Conservation (phyloP, 2,797 vertebrate species). For the Helostoma temminkii region DNA sequence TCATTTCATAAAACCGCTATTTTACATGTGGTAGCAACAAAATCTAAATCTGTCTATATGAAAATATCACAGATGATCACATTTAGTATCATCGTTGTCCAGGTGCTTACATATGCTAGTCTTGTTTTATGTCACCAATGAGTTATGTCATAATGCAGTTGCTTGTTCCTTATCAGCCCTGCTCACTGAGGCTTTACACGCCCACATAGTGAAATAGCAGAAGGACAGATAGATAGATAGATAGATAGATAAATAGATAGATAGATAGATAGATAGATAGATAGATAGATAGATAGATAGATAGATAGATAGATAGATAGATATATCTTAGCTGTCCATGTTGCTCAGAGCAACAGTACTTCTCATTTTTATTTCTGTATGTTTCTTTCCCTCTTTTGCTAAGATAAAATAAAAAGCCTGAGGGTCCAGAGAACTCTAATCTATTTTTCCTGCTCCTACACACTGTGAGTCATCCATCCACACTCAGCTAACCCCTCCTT, state of each 20-base stretch:
- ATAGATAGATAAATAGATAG: constrained; percentile 30
- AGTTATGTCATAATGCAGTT: constrained; percentile 23
- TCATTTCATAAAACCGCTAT: no score
- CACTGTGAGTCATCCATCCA: constrained; percentile 73
- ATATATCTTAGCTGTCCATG: constrained; percentile 6
- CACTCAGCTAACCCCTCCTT: constrained; percentile 62
- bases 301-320: constrained; percentile 33
- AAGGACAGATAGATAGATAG: constrained; percentile 26
- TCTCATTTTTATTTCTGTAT: constrained; percentile 27
- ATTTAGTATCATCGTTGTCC: no score
- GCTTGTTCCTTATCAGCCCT: constrained; percentile 16
- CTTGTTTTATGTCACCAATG: constrained; percentile 27
- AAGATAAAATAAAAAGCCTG: constrained; percentile 63
- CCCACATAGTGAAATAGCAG: constrained; percentile 33
- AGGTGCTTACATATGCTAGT: constrained; percentile 7
- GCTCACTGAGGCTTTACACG: constrained; percentile 39
- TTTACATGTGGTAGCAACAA: no score
- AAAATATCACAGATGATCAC: no score
- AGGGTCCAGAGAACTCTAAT: constrained; percentile 64
- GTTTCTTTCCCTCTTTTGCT: constrained; percentile 42
- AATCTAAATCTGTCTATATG: no score
- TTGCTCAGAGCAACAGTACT: constrained; percentile 18
- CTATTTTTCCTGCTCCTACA: constrained; percentile 75
- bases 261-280: constrained; percentile 3
- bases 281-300: constrained; percentile 32